Percentiles rank a stretch among this genome's conserved stretches.
Conservation (phyloP, 1,140 invertebrate species). For the Pogonomyrmex californicus region DNA sequence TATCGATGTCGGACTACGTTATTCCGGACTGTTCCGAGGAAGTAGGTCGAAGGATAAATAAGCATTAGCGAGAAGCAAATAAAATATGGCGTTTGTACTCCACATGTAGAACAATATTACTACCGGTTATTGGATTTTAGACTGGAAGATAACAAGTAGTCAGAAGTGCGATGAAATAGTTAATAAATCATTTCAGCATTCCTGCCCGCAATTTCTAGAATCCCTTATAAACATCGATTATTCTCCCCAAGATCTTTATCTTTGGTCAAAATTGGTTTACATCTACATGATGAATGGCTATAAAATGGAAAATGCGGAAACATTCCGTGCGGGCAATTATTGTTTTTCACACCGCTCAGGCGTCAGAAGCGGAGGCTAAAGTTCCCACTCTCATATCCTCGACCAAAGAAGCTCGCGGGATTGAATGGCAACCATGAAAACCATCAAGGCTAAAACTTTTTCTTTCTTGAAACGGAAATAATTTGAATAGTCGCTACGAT, state of each 20-base stretch:
- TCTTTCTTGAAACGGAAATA: slow-evolving; percentile 62
- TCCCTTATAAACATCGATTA: slow-evolving; percentile 18
- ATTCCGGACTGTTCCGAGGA: slow-evolving; percentile 34
- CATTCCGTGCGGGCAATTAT: slow-evolving; percentile 25
- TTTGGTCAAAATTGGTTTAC: slow-evolving; percentile 23
- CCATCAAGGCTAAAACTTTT: slow-evolving; percentile 62
- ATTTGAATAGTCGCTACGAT: slow-evolving; percentile 73
- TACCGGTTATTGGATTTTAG: slow-evolving; percentile 40
- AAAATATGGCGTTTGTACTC: slow-evolving; percentile 59
- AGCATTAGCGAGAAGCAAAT: slow-evolving; percentile 68
- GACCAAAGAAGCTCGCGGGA: slow-evolving; percentile 27
- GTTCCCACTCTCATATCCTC: slow-evolving; percentile 45
- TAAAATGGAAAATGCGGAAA: slow-evolving; percentile 40
- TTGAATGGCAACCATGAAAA: slow-evolving; percentile 54
- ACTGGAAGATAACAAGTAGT: slow-evolving; percentile 42
- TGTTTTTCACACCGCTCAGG: slow-evolving; percentile 13
- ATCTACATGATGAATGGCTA: slow-evolving; percentile 2
- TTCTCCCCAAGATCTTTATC: slow-evolving; percentile 21
- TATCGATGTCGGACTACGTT: slow-evolving; percentile 67
- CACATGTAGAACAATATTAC: slow-evolving; percentile 47
- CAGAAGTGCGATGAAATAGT: slow-evolving; percentile 58
- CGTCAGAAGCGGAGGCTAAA: not conserved
- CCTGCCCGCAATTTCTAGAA: not conserved
- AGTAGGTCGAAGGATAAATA: slow-evolving; percentile 75
- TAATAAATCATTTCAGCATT: slow-evolving; percentile 62